Evolutionary conservation across 2,888 invertebrate species (phyloP).

Genomic region (Junonia oenone): DNA sequence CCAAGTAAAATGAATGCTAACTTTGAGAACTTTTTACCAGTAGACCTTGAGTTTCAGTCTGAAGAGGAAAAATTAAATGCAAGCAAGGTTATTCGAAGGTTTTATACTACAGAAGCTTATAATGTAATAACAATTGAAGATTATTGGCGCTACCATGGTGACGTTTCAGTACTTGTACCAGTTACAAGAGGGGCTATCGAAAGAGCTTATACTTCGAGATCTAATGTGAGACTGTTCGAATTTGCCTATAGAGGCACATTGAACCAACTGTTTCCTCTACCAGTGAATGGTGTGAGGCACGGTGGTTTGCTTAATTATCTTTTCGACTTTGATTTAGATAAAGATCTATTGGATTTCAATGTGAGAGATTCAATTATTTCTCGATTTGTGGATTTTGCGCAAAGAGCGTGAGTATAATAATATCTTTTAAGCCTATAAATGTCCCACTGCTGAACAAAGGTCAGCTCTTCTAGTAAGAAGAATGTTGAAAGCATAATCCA

Average conservation of each 20-base stretch:
- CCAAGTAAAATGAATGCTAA: slow-evolving; percentile 51
- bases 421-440: too few species aligned
- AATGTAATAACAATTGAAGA: slow-evolving; percentile 35
- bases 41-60: slow-evolving; percentile 51
- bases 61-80: slow-evolving; percentile 35
- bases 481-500: too few species aligned
- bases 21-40: slow-evolving; percentile 56
- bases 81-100: neutral
- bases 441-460: too few species aligned
- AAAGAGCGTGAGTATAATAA: slow-evolving; percentile 56
- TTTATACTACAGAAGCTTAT: neutral
- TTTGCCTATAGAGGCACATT: slow-evolving; percentile 53
- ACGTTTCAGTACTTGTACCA: slow-evolving; percentile 53
- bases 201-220: slow-evolving; percentile 46
- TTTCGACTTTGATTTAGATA: slow-evolving; percentile 48
- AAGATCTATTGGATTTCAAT: slow-evolving; percentile 34
- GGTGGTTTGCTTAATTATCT: slow-evolving; percentile 58
- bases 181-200: slow-evolving; percentile 51
- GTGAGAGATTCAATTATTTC: slow-evolving; percentile 40
- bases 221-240: slow-evolving; percentile 50
- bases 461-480: too few species aligned
- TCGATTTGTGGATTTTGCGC: slow-evolving; percentile 49
- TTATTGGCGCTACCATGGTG: slow-evolving; percentile 57
- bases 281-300: slow-evolving; percentile 53
- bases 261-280: slow-evolving; percentile 47